These are phyloP conservation scores for Oreohelix idahoensis DNA, from an alignment of 1,140 invertebrate species.

Conservation along the genomic window DNA sequence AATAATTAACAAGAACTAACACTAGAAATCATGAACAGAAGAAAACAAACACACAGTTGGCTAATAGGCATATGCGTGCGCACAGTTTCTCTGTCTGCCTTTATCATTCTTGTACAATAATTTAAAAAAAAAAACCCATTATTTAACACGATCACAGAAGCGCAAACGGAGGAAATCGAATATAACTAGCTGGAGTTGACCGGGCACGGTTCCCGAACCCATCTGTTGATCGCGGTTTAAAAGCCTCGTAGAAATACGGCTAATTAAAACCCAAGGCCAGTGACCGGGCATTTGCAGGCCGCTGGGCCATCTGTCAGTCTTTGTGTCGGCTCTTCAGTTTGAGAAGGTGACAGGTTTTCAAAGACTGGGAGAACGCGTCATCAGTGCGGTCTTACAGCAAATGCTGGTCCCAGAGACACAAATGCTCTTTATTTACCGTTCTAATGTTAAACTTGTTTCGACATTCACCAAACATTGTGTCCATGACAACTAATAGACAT, in stretches of 20 bases:
- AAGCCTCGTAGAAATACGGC: neutral
- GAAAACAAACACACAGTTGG: too few relatives aligned
- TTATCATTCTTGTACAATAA: too few relatives aligned
- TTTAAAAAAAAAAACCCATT: too few relatives aligned
- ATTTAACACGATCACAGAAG: too few relatives aligned
- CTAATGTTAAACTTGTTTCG: too few relatives aligned
- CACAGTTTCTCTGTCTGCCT: too few relatives aligned
- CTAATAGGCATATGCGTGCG: too few relatives aligned
- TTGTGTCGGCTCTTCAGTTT: neutral
- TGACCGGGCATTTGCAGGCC: neutral
- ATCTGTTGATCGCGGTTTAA: neutral
- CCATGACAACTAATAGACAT: too few relatives aligned
- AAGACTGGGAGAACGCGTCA: neutral
- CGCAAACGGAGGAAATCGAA: neutral
- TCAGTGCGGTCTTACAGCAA: neutral
- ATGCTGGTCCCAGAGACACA: neutral
- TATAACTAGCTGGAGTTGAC: neutral
- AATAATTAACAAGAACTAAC: too few relatives aligned
- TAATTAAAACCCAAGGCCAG: conserved; percentile 6
- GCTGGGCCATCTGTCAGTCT: neutral
- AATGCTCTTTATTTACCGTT: too few relatives aligned
- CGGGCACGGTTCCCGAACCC: neutral
- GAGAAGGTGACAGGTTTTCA: neutral
- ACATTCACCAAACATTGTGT: too few relatives aligned
- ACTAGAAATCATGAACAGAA: too few relatives aligned